Evolutionary conservation across 1,140 invertebrate genomes (phyloP).

Genomic region (Leguminivora glycinivorella): DNA sequence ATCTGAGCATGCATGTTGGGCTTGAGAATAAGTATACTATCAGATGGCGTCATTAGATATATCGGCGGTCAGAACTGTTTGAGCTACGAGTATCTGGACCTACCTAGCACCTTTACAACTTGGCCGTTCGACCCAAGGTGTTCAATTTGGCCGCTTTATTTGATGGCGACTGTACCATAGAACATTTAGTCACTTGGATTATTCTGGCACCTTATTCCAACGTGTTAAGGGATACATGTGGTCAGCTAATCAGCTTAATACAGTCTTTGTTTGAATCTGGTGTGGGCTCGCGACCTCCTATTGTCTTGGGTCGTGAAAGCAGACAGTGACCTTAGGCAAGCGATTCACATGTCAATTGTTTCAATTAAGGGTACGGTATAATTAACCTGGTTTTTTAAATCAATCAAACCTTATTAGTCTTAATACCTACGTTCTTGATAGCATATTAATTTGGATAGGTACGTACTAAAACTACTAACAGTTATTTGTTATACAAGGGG

Average conservation of each 20-base stretch:
- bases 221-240: background rate
- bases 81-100: no score
- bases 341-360: constrained; percentile 1
- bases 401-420: background rate
- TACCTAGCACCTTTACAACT: no score
- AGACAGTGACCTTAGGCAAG: background rate
- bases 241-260: background rate
- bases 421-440: background rate
- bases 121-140: no score
- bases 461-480: no score
- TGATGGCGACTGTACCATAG: background rate
- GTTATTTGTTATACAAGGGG: no score
- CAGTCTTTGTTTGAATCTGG: background rate
- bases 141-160: no score
- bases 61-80: no score
- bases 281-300: constrained; percentile 12
- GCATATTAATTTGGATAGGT: background rate
- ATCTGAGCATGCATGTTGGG: no score
- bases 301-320: constrained; percentile 23
- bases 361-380: background rate
- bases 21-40: no score
- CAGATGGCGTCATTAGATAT: no score
- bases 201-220: background rate
- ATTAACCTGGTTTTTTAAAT: constrained; percentile 1
- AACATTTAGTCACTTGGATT: background rate